Evolutionary conservation across 2,797 vertebrate genomes (phyloP), one percentile per base, ranked within the genome.

Genomic region (Rhabdomys pumilio): DNA sequence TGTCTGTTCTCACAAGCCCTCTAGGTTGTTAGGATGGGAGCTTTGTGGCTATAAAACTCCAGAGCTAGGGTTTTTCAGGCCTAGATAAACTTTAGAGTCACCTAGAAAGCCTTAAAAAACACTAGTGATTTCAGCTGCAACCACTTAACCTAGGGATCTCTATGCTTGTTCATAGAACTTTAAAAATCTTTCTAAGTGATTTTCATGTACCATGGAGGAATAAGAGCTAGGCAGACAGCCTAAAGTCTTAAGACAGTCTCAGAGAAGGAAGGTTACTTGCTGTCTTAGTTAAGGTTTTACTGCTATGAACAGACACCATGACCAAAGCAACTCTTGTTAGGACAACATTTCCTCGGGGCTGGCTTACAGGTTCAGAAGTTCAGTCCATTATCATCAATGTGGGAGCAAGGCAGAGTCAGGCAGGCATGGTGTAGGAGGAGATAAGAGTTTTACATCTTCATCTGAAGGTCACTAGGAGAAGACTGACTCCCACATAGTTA

Each of bases 71-170:
- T 57, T 76, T 79, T 69, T 65, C 38, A 50, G 63, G 19, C 9
- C 12, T 89, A n/a, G 26, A 29, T 81, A 88, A 92, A 92, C 29
- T 91, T 93, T 9, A 72, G 69, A 96, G 50, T 89, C 50, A 94
- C 6, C 44, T 57, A 6, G 3, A 12, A 44, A 69, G 11, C 55
- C 93, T 83, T 44, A 34, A 81, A 59, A 73, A 29, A 53, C 47
- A 15, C 41, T 29, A 34, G 29, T 19, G 61, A 38, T 44, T 2
- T n/a, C 24, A 14, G 14, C 20, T 44, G 29, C 38, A 69, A 20
- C 2, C 19, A 61, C 6, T 50, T 86, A 67, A 63, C 2, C 38
- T 19, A 8, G 80, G 47, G 31, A 44, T 75, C 2, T 76, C 53
- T 67, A 1, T 50, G 72, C 53, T 83, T 55, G 7, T 41, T 89